phyloP scores from a whole-genome alignment of 2,888 invertebrate species.

The Uloborus plumipes region DNA sequence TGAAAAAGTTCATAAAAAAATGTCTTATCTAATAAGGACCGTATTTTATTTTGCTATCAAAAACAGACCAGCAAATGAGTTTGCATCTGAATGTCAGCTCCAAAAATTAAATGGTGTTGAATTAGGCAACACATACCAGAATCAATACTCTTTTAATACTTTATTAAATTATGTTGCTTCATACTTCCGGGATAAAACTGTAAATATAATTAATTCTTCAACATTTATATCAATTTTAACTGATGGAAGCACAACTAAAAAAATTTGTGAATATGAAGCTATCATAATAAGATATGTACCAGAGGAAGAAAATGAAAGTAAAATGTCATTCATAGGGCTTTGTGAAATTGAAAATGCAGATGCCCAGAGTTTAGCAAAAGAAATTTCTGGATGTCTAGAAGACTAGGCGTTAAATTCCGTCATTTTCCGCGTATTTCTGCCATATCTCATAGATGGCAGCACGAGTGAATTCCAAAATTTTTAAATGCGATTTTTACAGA shows the following conservation, averaged over 20 bases:
- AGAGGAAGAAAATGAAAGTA: neutral
- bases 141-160: neutral
- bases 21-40: too few relatives aligned
- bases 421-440: too few relatives aligned
- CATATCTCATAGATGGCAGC: too few relatives aligned
- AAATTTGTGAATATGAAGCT: slow-evolving; percentile 17
- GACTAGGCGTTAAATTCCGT: too few relatives aligned
- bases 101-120: slow-evolving; percentile 9
- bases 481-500: too few relatives aligned
- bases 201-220: neutral
- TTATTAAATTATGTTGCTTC: slow-evolving; percentile 5
- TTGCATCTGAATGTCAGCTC: slow-evolving; percentile 1
- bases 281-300: neutral
- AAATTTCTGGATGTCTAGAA: neutral
- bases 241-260: slow-evolving; percentile 18
- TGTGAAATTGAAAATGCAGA: slow-evolving; percentile 4
- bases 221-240: slow-evolving; percentile 1
- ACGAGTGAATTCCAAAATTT: too few relatives aligned
- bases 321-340: slow-evolving; percentile 3
- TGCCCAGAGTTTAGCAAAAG: slow-evolving; percentile 1
- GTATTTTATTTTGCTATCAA: too few relatives aligned
- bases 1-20: too few relatives aligned
- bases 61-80: neutral
- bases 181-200: neutral
- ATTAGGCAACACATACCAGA: slow-evolving; percentile 9